phyloP scores from a whole-genome alignment of 2,888 invertebrate species.

The Stramonita haemastoma region DNA sequence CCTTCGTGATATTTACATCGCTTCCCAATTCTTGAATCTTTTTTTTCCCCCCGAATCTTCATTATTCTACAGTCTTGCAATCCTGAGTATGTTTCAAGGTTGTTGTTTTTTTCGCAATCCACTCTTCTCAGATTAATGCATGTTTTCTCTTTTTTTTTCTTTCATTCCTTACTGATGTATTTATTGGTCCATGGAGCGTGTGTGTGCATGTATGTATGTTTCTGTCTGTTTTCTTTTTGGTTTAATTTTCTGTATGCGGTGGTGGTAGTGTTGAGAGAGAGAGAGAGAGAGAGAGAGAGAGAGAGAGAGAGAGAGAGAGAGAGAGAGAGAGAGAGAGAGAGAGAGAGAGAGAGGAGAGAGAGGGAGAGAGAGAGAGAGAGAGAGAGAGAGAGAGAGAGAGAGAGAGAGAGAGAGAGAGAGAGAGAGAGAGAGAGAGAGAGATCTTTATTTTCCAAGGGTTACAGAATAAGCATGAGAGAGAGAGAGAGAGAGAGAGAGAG shows the following conservation, averaged over 20 bases:
- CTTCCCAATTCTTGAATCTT: background rate
- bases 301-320: conserved; percentile 1
- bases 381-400: background rate
- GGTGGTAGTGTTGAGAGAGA: no score
- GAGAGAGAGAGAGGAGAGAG: conserved; percentile 1
- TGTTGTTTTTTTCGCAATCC: no score
- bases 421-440: conserved; percentile 1
- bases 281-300: background rate
- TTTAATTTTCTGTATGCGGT: no score
- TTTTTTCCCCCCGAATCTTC: background rate
- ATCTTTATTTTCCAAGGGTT: no score
- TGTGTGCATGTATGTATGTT: no score
- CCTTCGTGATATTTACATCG: background rate
- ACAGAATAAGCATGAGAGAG: no score
- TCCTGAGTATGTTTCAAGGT: background rate
- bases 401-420: conserved; percentile 1
- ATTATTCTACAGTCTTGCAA: background rate
- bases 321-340: conserved; percentile 1
- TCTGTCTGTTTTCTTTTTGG: no score
- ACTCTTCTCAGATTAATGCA: no score
- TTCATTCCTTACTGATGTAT: no score
- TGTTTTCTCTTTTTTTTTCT: no score
- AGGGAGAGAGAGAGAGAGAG: background rate
- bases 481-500: background rate
- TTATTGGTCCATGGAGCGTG: no score